phyloP scores from a whole-genome alignment of 1,140 invertebrate genomes.

The Spodoptera litura region DNA sequence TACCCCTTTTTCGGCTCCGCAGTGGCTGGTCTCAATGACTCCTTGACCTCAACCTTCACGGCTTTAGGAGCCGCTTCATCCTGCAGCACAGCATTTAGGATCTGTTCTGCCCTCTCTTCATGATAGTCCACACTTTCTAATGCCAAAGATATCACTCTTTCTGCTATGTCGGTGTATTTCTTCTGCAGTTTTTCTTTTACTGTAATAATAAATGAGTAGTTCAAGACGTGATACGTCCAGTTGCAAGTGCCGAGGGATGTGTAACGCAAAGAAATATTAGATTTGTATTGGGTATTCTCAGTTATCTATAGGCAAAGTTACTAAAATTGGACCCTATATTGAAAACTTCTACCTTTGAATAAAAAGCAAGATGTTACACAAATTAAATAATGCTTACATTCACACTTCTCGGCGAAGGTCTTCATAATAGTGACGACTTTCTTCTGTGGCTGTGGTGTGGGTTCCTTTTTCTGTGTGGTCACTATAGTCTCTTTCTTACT shows the following conservation, averaged over 20 bases:
- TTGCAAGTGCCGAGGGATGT: too few species aligned
- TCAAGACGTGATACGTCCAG: too few species aligned
- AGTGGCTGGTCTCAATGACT: slow-evolving; percentile 50
- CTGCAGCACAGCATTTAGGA: slow-evolving; percentile 90
- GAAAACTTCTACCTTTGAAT: too few species aligned
- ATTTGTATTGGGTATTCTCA: too few species aligned
- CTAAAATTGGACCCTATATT: too few species aligned
- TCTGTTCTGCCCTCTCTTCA: slow-evolving; percentile 92
- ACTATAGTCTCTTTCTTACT: slow-evolving; percentile 90
- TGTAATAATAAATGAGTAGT: slow-evolving; percentile 74
- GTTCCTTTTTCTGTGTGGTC: slow-evolving; percentile 85
- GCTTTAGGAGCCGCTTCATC: slow-evolving; percentile 82
- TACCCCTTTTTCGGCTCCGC: slow-evolving; percentile 63
- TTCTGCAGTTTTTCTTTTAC: slow-evolving; percentile 91
- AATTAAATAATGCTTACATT: slow-evolving; percentile 86
- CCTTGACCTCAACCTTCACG: slow-evolving; percentile 55
- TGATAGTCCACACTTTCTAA: slow-evolving; percentile 95
- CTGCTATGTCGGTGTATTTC: slow-evolving; percentile 91
- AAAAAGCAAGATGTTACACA: neutral
- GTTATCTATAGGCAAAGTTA: too few species aligned
- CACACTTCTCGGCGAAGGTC: slow-evolving; percentile 90
- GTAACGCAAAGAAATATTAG: too few species aligned
- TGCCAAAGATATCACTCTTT: slow-evolving; percentile 93
- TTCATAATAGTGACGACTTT: slow-evolving; percentile 88
- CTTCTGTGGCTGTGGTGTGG: slow-evolving; percentile 79